phyloP scores from a whole-genome alignment of 2,888 invertebrate genomes.

The Exephanes ischioxanthus region DNA sequence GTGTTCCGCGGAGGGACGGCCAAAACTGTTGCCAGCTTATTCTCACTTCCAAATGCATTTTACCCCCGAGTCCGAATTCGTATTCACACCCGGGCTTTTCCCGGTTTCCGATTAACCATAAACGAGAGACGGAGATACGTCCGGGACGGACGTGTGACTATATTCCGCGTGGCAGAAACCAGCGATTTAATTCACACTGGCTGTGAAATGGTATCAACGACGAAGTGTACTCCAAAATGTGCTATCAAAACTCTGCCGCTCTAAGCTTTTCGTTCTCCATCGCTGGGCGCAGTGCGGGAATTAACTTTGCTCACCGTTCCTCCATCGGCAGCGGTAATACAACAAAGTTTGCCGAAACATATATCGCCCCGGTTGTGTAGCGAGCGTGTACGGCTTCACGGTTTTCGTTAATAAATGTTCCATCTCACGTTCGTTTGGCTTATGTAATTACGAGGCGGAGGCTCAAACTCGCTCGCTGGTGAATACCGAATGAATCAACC shows the following conservation, averaged over 20 bases:
- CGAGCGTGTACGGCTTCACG: background rate
- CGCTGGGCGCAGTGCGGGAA: slow-evolving; percentile 33
- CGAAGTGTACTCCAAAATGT: slow-evolving; percentile 44
- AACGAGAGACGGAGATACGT: slow-evolving; percentile 27
- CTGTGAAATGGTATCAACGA: slow-evolving; percentile 30
- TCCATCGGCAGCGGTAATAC: slow-evolving; percentile 1
- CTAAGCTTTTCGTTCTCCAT: background rate
- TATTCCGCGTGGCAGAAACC: background rate
- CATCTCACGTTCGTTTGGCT: slow-evolving; percentile 14
- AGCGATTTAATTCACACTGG: slow-evolving; percentile 21
- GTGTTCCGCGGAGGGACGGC: background rate
- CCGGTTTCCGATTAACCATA: slow-evolving; percentile 50
- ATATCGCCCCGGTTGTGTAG: background rate
- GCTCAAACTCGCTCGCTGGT: background rate
- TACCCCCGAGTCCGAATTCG: background rate
- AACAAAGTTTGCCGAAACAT: background rate
- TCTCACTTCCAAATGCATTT: slow-evolving; percentile 54
- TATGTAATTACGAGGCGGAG: slow-evolving; percentile 9
- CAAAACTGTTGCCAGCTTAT: slow-evolving; percentile 46
- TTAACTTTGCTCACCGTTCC: slow-evolving; percentile 37
- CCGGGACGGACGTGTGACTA: background rate
- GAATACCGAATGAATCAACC: slow-evolving; percentile 4
- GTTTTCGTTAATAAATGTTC: slow-evolving; percentile 54
- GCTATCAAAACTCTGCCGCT: slow-evolving; percentile 51
- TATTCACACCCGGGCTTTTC: slow-evolving; percentile 19